These are phyloP conservation scores for Neelides folsomi DNA, from an alignment of 2,888 invertebrate species.

Conservation along the genomic window DNA sequence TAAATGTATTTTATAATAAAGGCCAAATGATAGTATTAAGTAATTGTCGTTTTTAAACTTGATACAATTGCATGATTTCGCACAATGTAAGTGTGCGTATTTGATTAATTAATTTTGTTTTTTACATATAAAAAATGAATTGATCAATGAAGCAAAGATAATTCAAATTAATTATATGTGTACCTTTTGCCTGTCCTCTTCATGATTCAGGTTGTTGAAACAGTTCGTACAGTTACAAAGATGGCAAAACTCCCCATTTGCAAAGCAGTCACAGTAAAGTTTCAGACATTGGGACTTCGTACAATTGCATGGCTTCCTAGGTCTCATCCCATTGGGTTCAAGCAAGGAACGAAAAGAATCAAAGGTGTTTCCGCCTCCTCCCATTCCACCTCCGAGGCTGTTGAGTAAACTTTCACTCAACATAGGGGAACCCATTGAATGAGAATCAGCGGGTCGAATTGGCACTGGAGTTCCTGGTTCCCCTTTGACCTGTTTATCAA, in stretches of 20 bases:
- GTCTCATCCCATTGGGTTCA: slow-evolving; percentile 47
- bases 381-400: slow-evolving; percentile 3
- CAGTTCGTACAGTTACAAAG: slow-evolving; percentile 97
- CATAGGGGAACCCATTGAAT: neutral
- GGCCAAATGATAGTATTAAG: too few species aligned
- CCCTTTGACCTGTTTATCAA: slow-evolving; percentile 17
- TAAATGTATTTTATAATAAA: too few species aligned
- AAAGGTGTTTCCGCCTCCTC: slow-evolving; percentile 8
- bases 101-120: too few species aligned
- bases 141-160: too few species aligned
- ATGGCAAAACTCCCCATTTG: slow-evolving; percentile 97
- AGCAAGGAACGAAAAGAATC: slow-evolving; percentile 32
- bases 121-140: neutral
- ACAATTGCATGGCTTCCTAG: slow-evolving; percentile 94
- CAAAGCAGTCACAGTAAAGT: slow-evolving; percentile 97
- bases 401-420: neutral
- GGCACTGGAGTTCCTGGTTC: slow-evolving; percentile 16
- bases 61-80: too few species aligned
- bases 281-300: slow-evolving; percentile 97
- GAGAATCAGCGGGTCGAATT: slow-evolving; percentile 20
- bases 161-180: too few species aligned
- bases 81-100: too few species aligned
- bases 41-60: too few species aligned
- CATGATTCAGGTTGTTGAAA: slow-evolving; percentile 87
- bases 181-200: slow-evolving; percentile 71